phyloP scores from a whole-genome alignment of 2,797 vertebrate species.

The Crenuchus spilurus region DNA sequence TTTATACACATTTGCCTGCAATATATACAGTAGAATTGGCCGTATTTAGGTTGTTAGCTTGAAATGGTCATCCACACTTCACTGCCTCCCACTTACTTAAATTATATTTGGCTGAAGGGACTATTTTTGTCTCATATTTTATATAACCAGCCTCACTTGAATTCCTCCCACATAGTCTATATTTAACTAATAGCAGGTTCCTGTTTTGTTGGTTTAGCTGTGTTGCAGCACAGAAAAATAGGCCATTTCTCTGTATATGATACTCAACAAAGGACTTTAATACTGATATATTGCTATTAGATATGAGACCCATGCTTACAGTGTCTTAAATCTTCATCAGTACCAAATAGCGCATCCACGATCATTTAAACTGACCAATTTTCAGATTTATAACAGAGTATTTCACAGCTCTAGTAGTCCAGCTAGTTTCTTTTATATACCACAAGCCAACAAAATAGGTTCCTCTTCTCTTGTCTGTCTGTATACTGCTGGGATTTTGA shows the following conservation, averaged over 20 bases:
- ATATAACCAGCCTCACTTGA: slow-evolving; percentile 37
- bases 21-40: background rate
- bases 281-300: no score
- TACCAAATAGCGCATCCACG: no score
- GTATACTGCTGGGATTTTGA: slow-evolving; percentile 41
- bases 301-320: no score
- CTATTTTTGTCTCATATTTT: slow-evolving; percentile 36
- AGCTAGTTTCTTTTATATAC: background rate
- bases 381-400: no score
- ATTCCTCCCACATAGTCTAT: slow-evolving; percentile 32
- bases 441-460: background rate
- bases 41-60: background rate
- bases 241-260: background rate
- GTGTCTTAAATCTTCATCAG: no score
- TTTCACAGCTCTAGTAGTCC: background rate
- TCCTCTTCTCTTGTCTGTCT: background rate
- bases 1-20: background rate
- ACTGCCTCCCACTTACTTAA: slow-evolving; percentile 15
- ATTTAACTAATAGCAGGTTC: slow-evolving; percentile 24
- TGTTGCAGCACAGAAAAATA: background rate
- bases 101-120: background rate
- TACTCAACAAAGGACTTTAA: background rate
- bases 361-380: no score
- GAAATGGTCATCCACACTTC: slow-evolving; percentile 8
- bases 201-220: background rate